Percentiles rank a stretch among this genome's conserved stretches.
phyloP scores from a whole-genome alignment of 2,113 vertebrate species.

The Vulpes ferrilata region DNA sequence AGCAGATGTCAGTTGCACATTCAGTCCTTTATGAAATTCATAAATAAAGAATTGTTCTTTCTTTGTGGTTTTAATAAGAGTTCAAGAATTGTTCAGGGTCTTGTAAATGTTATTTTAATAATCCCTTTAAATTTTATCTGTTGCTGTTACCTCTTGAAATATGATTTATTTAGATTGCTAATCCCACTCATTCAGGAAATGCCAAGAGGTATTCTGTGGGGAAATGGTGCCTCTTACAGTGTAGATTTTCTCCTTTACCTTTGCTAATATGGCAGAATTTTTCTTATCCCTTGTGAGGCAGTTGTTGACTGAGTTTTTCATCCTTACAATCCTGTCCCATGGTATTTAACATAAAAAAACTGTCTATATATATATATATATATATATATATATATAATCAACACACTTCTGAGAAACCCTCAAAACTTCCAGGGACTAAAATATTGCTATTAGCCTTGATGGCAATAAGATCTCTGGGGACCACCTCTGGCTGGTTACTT shows the following conservation, averaged over 20 bases:
- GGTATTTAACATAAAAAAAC: constrained; percentile 96
- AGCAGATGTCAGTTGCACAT: constrained; percentile 91
- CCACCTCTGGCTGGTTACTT: neutral
- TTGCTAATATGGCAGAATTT: constrained; percentile 95
- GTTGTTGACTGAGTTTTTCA: constrained; percentile 94
- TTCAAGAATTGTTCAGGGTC: constrained; percentile 95
- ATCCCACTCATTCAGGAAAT: constrained; percentile 94
- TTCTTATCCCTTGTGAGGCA: constrained; percentile 94
- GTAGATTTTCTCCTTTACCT: constrained; percentile 94
- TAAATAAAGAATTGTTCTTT: constrained; percentile 91
- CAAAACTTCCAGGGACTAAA: neutral
- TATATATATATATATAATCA: constrained; percentile 77
- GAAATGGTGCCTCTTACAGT: constrained; percentile 95
- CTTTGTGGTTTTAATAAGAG: constrained; percentile 96
- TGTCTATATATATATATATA: constrained; percentile 85
- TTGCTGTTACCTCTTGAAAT: constrained; percentile 95
- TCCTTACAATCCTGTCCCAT: constrained; percentile 95
- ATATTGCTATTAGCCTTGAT: neutral
- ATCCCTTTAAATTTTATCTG: constrained; percentile 96
- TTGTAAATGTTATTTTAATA: constrained; percentile 99
- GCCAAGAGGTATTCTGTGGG: constrained; percentile 92
- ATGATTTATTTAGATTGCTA: constrained; percentile 93
- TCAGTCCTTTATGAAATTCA: constrained; percentile 91
- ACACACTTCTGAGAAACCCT: neutral
- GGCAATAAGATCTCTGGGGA: neutral